phyloP scores from a whole-genome alignment of 2,113 vertebrate species.

The Amia ocellicauda region DNA sequence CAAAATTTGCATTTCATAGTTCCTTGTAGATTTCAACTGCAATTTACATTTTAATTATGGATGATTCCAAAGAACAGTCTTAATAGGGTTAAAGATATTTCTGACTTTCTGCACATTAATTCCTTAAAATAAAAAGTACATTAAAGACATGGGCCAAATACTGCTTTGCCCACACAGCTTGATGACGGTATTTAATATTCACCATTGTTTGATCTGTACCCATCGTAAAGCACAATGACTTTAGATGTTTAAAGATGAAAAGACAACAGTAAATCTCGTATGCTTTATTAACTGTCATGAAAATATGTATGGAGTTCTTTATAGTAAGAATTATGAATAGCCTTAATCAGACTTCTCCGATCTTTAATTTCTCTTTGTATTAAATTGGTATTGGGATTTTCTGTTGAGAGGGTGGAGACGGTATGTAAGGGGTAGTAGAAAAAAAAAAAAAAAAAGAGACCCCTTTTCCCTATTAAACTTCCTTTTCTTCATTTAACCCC shows the following conservation, averaged over 20 bases:
- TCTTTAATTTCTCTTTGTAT: background rate
- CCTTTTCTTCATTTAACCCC: no score
- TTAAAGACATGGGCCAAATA: background rate
- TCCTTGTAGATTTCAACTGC: no score
- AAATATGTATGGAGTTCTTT: conserved; percentile 9
- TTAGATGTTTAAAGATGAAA: conserved; percentile 28
- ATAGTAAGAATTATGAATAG: conserved; percentile 31
- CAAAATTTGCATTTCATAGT: no score
- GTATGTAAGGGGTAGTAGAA: no score
- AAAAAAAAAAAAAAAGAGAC: no score
- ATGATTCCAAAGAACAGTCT: background rate
- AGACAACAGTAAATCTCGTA: conserved; percentile 24
- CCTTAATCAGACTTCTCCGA: conserved; percentile 20
- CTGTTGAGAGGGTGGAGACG: no score
- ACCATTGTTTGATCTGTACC: conserved; percentile 24
- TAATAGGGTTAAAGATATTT: background rate
- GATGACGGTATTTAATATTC: conserved; percentile 31
- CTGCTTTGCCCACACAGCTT: conserved; percentile 5
- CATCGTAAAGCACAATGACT: conserved; percentile 30
- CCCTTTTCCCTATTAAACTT: no score
- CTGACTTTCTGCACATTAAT: background rate
- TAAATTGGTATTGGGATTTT: background rate
- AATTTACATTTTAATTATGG: no score
- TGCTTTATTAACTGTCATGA: conserved; percentile 19
- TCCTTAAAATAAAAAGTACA: background rate